These are phyloP conservation scores for Sorex maritimensis DNA, from an alignment of 2,797 vertebrate genomes.

Conservation along the genomic window DNA sequence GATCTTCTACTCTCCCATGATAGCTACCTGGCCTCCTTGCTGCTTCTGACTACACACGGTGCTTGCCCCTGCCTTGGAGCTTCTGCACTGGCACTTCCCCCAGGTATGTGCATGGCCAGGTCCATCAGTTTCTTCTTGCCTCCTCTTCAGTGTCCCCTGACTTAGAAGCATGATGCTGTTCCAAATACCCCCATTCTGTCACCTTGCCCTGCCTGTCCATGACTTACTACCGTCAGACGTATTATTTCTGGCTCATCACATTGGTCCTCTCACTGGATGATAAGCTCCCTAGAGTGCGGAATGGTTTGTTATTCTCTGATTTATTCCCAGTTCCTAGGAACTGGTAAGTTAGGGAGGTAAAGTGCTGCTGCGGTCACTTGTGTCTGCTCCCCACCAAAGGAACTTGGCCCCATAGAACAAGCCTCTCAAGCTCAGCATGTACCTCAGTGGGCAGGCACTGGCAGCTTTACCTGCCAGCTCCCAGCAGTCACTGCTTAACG, in stretches of 20 bases:
- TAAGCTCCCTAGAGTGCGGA: not conserved
- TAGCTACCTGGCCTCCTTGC: not conserved
- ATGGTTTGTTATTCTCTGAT: not conserved
- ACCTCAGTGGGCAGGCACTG: not conserved
- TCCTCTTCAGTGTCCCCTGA: not conserved
- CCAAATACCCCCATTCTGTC: not conserved
- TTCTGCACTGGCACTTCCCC: constrained; percentile 2
- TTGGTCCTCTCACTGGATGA: not conserved
- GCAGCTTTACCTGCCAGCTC: not conserved
- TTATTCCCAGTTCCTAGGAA: not conserved
- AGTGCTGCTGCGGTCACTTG: no score
- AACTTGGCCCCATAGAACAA: not conserved
- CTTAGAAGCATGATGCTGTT: not conserved
- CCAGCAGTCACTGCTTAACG: not conserved
- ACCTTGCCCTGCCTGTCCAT: not conserved
- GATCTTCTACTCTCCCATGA: not conserved
- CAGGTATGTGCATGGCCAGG: not conserved
- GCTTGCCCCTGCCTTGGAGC: not conserved
- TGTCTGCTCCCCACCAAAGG: not conserved
- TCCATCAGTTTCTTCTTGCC: not conserved
- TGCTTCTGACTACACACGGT: not conserved
- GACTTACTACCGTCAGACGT: not conserved
- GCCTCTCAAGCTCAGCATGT: not conserved
- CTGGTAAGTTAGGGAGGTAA: not conserved
- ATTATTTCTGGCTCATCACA: not conserved